Percentiles rank a stretch among this genome's conserved stretches.
These are phyloP conservation scores for Toxotes chatareus DNA, from an alignment of 2,113 vertebrate genomes.

Conservation along the genomic window DNA sequence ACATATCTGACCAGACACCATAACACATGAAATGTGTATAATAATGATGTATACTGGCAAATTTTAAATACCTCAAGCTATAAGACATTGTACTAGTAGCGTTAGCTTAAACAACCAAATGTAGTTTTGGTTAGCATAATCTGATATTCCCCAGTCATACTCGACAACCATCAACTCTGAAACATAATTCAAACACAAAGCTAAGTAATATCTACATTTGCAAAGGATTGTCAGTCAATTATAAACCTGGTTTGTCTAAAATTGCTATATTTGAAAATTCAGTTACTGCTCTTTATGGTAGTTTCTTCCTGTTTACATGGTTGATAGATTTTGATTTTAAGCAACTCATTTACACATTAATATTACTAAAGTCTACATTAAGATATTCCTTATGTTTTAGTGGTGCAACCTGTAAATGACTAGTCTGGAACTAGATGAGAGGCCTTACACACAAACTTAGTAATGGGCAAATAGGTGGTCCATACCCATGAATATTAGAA, in stretches of 20 bases:
- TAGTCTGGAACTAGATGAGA: too few relatives aligned
- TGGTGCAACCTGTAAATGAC: too few relatives aligned
- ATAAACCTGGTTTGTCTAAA: too few relatives aligned
- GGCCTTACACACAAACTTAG: too few relatives aligned
- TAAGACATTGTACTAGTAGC: background rate
- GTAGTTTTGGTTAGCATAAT: background rate
- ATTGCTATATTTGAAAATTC: too few relatives aligned
- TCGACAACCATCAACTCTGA: background rate
- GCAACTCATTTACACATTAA: background rate
- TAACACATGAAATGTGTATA: too few relatives aligned
- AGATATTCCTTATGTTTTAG: too few relatives aligned
- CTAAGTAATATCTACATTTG: background rate
- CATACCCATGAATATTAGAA: background rate
- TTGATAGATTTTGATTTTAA: background rate
- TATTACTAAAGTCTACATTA: too few relatives aligned
- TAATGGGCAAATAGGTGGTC: background rate
- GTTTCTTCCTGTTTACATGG: background rate
- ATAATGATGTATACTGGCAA: too few relatives aligned
- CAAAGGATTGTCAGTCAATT: background rate
- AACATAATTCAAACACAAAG: background rate
- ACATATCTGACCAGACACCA: too few relatives aligned
- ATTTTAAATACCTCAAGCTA: too few relatives aligned
- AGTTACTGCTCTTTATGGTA: background rate
- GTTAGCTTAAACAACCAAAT: background rate
- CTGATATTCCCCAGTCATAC: background rate